Evolutionary conservation across 2,888 invertebrate species (phyloP).

Genomic region (Caenorhabditis drosophilae): DNA sequence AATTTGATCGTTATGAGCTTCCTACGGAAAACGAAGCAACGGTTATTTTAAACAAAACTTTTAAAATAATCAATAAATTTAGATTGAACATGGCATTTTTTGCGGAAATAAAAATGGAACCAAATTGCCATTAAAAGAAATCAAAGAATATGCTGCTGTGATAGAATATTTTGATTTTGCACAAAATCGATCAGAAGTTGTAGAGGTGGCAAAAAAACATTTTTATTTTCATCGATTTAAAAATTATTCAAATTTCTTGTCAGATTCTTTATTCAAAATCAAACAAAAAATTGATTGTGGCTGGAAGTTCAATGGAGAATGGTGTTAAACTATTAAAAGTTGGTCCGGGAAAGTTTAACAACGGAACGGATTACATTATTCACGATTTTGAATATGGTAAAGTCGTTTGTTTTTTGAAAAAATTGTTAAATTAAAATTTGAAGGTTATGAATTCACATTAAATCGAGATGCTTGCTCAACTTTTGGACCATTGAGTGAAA

Average conservation of each 20-base stretch:
- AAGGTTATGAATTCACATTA: constrained; percentile 30
- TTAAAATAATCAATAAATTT: not conserved
- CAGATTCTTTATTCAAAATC: constrained; percentile 18
- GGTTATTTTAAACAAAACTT: not conserved
- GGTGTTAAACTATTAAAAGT: not conserved
- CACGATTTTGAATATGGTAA: constrained; percentile 31
- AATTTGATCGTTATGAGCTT: constrained; percentile 27
- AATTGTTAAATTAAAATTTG: not conserved
- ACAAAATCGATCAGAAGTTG: constrained; percentile 8
- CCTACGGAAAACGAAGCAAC: constrained; percentile 9
- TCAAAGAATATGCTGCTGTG: constrained; percentile 22
- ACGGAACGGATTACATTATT: constrained; percentile 25
- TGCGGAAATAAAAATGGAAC: constrained; percentile 5
- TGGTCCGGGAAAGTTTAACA: not conserved
- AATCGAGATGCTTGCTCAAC: constrained; percentile 7
- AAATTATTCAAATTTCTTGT: not conserved
- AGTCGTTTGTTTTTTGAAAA: not conserved
- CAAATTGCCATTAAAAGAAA: not conserved
- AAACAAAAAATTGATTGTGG: constrained; percentile 8
- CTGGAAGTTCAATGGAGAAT: constrained; percentile 17
- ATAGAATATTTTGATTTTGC: constrained; percentile 15
- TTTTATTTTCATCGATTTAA: too few relatives aligned
- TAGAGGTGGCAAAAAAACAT: too few relatives aligned
- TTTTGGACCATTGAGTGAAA: not conserved
- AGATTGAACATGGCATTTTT: constrained; percentile 22